Evolutionary conservation across 2,113 vertebrate genomes (phyloP).

Genomic region (Isichthys henryi): DNA sequence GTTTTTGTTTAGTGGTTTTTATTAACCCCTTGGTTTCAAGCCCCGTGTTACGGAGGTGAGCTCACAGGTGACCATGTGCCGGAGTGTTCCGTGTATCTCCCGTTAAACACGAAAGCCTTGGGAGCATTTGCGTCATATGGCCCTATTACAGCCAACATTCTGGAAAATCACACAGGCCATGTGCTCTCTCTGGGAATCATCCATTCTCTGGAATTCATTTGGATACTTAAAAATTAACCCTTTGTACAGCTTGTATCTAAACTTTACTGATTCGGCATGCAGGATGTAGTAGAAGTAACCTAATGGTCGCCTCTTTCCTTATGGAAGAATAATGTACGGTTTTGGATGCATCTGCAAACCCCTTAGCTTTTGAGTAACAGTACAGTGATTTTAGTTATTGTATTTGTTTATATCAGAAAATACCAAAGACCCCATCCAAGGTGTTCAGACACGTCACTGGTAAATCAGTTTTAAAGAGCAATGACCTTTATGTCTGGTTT

Average conservation of each 20-base stretch:
- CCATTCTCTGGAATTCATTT: conserved; percentile 26
- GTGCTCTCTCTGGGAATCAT: conserved; percentile 2
- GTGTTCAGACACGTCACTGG: neutral
- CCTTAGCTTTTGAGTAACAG: neutral
- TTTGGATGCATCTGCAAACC: neutral
- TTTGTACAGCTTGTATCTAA: conserved; percentile 22
- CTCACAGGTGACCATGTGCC: neutral
- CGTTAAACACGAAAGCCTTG: neutral
- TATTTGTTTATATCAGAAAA: neutral
- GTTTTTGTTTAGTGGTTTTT: conserved; percentile 22
- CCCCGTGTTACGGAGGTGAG: neutral
- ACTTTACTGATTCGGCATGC: conserved; percentile 27
- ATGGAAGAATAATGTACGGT: conserved; percentile 2
- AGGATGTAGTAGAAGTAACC: conserved; percentile 23
- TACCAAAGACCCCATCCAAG: neutral
- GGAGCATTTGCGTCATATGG: neutral
- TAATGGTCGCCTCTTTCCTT: conserved; percentile 18
- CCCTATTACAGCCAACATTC: neutral
- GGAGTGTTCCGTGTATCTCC: neutral
- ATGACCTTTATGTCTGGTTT: neutral
- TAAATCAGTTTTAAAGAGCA: neutral
- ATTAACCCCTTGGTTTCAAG: neutral
- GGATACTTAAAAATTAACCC: conserved; percentile 13
- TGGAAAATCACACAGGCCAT: neutral
- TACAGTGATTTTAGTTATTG: neutral